Evolutionary conservation across 2,888 invertebrate genomes (phyloP).

Genomic region (Orthosia incerta): DNA sequence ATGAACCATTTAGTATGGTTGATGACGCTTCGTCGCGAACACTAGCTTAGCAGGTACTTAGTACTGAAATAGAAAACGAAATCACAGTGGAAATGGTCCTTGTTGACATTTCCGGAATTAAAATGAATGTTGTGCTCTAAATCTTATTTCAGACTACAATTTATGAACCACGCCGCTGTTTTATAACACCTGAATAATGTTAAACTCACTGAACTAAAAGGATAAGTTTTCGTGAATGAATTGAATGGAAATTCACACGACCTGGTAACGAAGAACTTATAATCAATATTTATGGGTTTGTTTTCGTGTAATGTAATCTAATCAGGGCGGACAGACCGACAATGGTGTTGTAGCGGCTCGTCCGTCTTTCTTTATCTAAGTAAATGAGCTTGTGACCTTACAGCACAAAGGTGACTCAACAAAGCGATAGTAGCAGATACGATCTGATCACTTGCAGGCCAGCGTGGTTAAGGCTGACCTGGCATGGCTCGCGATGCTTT

Average conservation of each 20-base stretch:
- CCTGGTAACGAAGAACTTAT: conserved; percentile 40
- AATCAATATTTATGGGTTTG: conserved; percentile 66
- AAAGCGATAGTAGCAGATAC: conserved; percentile 75
- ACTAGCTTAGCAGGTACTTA: no score
- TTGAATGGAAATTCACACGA: conserved; percentile 38
- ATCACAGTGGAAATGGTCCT: conserved; percentile 7
- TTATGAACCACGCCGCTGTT: conserved; percentile 22
- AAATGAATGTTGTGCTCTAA: conserved; percentile 22
- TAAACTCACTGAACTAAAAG: conserved; percentile 18
- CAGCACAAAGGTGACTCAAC: conserved; percentile 70
- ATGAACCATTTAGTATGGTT: no score
- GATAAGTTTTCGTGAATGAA: conserved; percentile 36
- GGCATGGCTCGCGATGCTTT: conserved; percentile 71
- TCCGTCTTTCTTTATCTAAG: conserved; percentile 70
- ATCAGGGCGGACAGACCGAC: conserved; percentile 50
- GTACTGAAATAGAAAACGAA: conserved; percentile 23
- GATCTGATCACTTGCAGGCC: conserved; percentile 79
- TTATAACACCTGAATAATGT: conserved; percentile 20
- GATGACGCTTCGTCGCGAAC: no score
- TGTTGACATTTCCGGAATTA: conserved; percentile 36
- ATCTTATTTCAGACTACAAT: conserved; percentile 17
- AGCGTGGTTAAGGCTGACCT: conserved; percentile 81
- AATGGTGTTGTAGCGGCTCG: conserved; percentile 49
- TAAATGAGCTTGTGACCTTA: conserved; percentile 71
- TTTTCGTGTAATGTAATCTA: conserved; percentile 61